Evolutionary conservation across 2,113 vertebrate genomes (phyloP).

Genomic region (Opisthocomus hoazin): DNA sequence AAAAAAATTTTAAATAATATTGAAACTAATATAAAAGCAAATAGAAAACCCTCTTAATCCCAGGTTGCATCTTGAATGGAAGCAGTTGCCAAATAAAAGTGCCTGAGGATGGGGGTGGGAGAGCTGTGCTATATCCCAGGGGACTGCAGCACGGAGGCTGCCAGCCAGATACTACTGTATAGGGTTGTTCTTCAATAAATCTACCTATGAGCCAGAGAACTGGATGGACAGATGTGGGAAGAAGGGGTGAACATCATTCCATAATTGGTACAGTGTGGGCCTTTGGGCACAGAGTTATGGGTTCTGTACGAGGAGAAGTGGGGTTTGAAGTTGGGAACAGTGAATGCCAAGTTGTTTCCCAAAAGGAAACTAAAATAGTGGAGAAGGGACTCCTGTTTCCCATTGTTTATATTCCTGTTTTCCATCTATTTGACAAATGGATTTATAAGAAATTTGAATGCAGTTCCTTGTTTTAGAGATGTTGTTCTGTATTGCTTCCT

Average conservation of each 20-base stretch:
- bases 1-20: too few species aligned
- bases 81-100: neutral
- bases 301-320: neutral
- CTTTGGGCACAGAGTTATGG: neutral
- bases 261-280: neutral
- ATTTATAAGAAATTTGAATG: neutral
- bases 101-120: neutral
- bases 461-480: neutral
- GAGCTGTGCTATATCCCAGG: neutral
- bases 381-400: neutral
- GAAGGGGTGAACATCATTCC: neutral
- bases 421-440: neutral
- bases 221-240: neutral
- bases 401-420: neutral
- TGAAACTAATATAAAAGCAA: neutral
- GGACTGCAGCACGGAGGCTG: neutral
- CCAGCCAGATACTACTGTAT: neutral
- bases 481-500: neutral
- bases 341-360: neutral
- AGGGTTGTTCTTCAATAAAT: neutral
- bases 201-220: neutral
- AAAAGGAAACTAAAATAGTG: neutral
- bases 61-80: neutral
- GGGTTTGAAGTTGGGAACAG: neutral
- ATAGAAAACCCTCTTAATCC: too few species aligned